Evolutionary conservation across 2,797 vertebrate species (phyloP), one percentile per base, ranked within the genome.

Genomic region (Anniella stebbinsi): DNA sequence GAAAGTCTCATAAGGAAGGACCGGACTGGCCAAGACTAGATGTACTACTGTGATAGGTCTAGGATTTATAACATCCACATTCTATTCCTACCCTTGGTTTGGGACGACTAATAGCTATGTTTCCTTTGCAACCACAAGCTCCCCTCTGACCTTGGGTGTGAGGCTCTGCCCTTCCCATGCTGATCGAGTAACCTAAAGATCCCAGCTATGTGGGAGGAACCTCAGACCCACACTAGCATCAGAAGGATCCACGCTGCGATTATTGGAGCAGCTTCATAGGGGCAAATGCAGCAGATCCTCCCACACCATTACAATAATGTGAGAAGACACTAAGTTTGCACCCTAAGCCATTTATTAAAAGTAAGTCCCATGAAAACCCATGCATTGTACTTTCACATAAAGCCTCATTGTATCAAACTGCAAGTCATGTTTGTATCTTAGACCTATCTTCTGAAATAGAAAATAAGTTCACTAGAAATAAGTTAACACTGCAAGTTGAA

Each of bases 381-480:
- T 60, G 17, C 30, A 48, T 48, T 33, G 2, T 72, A 72, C 33
- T 60, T 25, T 6, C 18, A 28, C 8, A 0, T 45, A 7, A 6
- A 33, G 38, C 18, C 28, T 73, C 60, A 66, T 36, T n/a, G 1
- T 12, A 48, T 23, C 9, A 33, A 77, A 17, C 25, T 48, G 30
- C 57, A 78, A 78, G 18, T 66, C 28, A 60, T 15, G 84, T 57
- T 9, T 86, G 13, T 48, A 72, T 54, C 21, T 54, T 67, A 70
- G 25, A 25, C 67, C 4, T 54, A 23, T 33, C 17, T 96, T 96
- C 97, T 96, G 97, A 97, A 95, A 97, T 98, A 97, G 97, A 75
- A 95, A 97, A 96, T 90, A 97, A 97, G 97, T 97, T 97, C 97
- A 97, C 97, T 98, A 97, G 97, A 97, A 97, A 97, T 96, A 96